Evolutionary conservation across 2,888 invertebrate genomes (phyloP).

Genomic region (Matsumyia berberina): DNA sequence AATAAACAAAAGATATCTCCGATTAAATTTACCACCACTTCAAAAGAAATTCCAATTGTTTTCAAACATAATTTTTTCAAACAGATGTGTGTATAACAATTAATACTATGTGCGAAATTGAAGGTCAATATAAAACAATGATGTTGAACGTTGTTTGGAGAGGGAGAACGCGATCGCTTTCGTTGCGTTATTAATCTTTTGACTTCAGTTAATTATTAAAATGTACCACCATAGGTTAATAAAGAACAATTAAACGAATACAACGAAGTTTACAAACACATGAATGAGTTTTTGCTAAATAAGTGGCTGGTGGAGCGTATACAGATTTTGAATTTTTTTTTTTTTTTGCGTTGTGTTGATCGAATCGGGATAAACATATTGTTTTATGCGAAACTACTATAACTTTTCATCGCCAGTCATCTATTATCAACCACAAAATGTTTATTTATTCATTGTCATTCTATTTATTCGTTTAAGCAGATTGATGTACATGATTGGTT

Average conservation of each 20-base stretch:
- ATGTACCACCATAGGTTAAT: conserved; percentile 20
- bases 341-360: background rate
- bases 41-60: background rate
- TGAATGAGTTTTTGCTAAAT: background rate
- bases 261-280: conserved; percentile 1
- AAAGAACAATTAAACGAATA: conserved; percentile 3
- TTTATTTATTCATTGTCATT: background rate
- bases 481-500: background rate
- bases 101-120: conserved; percentile 9
- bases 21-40: background rate
- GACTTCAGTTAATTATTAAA: conserved; percentile 15
- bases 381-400: background rate
- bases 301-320: background rate
- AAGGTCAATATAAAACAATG: conserved; percentile 19
- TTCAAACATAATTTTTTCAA: background rate
- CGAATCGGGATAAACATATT: no score
- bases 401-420: background rate
- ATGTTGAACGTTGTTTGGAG: background rate
- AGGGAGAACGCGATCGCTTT: conserved; percentile 1
- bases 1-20: background rate
- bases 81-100: background rate
- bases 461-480: background rate
- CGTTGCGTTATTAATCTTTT: conserved; percentile 4
- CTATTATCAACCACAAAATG: background rate
- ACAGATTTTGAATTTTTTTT: background rate